A percentile compares a stretch with the other conserved stretches of the same genome.
phyloP scores from a whole-genome alignment of 2,888 invertebrate species.

The Chrysolina americana region DNA sequence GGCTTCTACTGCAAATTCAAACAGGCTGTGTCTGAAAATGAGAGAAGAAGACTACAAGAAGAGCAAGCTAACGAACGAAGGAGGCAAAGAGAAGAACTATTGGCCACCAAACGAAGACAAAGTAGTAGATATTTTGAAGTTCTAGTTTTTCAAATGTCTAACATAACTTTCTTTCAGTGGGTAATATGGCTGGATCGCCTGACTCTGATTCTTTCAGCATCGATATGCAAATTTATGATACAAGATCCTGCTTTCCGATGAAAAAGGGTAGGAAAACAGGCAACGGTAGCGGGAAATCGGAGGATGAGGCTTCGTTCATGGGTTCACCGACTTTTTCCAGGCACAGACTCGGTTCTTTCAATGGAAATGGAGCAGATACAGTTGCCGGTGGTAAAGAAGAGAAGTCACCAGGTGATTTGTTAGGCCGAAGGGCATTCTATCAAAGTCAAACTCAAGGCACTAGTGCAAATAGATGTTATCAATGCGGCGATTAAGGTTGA shows the following conservation, averaged over 20 bases:
- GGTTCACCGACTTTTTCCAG: constrained; percentile 80
- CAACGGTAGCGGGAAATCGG: constrained; percentile 73
- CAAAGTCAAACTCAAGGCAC: too few relatives aligned
- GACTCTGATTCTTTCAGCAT: constrained; percentile 82
- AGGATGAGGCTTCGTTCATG: constrained; percentile 75
- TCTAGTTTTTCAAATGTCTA: background rate
- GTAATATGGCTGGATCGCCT: constrained; percentile 80
- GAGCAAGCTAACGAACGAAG: constrained; percentile 87
- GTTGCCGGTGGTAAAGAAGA: constrained; percentile 68
- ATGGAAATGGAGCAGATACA: constrained; percentile 66
- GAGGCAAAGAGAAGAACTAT: constrained; percentile 82
- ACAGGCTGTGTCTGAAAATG: constrained; percentile 88
- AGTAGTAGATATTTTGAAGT: constrained; percentile 67
- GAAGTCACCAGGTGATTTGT: constrained; percentile 71
- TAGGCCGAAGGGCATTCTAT: background rate
- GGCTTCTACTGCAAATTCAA: constrained; percentile 91
- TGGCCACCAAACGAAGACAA: constrained; percentile 76
- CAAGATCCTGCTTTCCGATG: constrained; percentile 77
- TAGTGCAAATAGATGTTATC: too few relatives aligned
- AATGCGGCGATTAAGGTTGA: too few relatives aligned
- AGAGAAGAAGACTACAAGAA: constrained; percentile 84
- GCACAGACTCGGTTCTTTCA: constrained; percentile 79
- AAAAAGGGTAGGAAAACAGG: constrained; percentile 65
- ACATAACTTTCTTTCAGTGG: constrained; percentile 69
- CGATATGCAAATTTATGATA: constrained; percentile 85